These are phyloP conservation scores for Scolopax bukidnonensis DNA, from an alignment of 2,797 vertebrate species.

Conservation along the genomic window DNA sequence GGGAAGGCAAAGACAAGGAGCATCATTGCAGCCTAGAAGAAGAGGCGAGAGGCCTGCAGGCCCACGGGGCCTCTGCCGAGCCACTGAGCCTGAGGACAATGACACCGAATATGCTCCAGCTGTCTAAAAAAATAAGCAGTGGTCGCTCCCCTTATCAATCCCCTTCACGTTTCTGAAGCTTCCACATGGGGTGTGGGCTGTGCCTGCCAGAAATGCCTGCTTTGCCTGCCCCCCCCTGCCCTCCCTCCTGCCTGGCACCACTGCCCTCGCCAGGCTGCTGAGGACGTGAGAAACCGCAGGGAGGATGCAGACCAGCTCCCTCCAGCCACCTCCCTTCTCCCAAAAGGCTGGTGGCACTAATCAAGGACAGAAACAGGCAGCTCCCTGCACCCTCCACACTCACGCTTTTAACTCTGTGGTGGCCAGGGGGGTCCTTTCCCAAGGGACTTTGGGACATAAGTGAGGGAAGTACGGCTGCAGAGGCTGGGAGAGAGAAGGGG, in stretches of 20 bases:
- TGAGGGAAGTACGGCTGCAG: background rate
- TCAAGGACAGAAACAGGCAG: background rate
- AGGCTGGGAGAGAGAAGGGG: background rate
- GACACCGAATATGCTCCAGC: background rate
- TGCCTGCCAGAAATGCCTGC: background rate
- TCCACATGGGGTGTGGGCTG: background rate
- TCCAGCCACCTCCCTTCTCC: background rate
- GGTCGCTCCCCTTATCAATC: background rate
- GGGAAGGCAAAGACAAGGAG: background rate
- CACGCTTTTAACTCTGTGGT: background rate
- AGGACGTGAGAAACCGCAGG: conserved; percentile 42
- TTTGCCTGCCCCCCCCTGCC: background rate
- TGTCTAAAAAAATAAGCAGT: background rate
- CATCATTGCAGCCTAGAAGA: background rate
- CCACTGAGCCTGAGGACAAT: background rate
- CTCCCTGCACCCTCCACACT: background rate
- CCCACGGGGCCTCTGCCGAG: background rate
- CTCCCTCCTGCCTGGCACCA: background rate
- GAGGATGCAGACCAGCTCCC: background rate
- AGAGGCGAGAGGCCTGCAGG: fast-evolving
- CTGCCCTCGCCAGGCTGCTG: background rate
- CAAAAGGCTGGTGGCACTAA: background rate
- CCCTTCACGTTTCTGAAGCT: background rate
- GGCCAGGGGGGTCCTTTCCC: background rate
- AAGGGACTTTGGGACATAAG: background rate